These are phyloP conservation scores for Cyanocitta stelleri DNA, from an alignment of 2,113 vertebrate genomes.

Conservation along the genomic window DNA sequence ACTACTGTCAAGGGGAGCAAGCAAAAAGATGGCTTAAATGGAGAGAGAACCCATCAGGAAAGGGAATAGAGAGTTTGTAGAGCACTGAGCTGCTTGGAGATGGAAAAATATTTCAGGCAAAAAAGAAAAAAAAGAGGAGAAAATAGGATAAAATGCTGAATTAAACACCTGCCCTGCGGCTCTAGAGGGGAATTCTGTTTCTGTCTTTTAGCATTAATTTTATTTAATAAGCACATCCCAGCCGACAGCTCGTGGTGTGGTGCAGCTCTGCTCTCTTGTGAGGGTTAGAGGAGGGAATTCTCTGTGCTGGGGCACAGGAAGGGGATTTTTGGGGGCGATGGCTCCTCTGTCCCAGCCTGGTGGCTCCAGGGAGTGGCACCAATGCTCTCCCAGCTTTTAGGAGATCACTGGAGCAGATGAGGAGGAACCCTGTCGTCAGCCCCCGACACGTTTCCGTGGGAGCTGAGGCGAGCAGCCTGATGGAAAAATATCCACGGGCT, in stretches of 20 bases:
- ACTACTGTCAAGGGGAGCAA: slow-evolving; percentile 21
- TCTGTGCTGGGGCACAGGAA: not conserved
- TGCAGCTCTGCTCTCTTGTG: not conserved
- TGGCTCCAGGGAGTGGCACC: not conserved
- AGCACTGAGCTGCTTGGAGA: not conserved
- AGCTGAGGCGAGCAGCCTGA: not conserved
- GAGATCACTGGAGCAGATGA: not conserved
- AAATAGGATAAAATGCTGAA: slow-evolving; percentile 31
- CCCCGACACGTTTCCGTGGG: not conserved
- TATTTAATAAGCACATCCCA: slow-evolving; percentile 25
- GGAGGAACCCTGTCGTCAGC: not conserved
- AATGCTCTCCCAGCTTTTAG: not conserved
- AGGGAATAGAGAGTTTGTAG: not conserved
- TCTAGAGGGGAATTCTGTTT: slow-evolving; percentile 11
- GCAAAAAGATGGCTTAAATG: not conserved
- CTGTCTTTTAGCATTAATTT: slow-evolving; percentile 39
- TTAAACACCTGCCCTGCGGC: slow-evolving; percentile 50
- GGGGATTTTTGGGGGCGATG: not conserved
- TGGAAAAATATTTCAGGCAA: not conserved
- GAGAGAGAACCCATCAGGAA: not conserved
- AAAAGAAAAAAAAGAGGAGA: not conserved
- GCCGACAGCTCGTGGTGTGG: not conserved
- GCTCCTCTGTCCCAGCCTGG: not conserved
- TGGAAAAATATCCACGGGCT: slow-evolving; percentile 14
- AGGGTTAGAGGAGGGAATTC: not conserved